phyloP scores from a whole-genome alignment of 2,797 vertebrate genomes.

The Aphelocoma californica region DNA sequence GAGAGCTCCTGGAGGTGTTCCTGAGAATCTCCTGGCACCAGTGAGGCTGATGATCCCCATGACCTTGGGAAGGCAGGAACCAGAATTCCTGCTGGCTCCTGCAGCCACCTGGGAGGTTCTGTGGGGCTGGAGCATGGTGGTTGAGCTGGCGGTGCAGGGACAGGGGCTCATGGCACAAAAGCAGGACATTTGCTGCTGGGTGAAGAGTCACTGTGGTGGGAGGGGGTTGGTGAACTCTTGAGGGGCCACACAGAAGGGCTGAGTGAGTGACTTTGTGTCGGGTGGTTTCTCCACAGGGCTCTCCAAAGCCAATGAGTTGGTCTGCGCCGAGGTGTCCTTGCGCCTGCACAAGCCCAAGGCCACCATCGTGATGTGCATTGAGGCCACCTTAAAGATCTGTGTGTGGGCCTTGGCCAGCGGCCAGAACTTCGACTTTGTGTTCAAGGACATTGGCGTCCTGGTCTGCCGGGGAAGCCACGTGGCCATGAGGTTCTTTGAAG shows the following conservation, averaged over 20 bases:
- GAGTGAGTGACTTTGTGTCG: background rate
- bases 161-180: background rate
- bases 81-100: background rate
- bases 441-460: background rate
- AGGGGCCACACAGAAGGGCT: background rate
- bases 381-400: background rate
- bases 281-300: background rate
- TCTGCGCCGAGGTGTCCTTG: background rate
- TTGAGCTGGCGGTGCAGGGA: background rate
- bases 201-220: background rate
- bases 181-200: background rate
- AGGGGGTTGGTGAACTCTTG: background rate
- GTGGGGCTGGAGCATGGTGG: background rate
- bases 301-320: background rate
- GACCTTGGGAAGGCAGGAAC: background rate
- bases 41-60: background rate
- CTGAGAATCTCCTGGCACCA: background rate
- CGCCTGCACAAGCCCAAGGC: background rate
- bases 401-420: background rate
- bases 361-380: background rate
- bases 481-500: background rate
- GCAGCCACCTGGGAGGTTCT: background rate
- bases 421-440: background rate
- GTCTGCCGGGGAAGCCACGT: background rate
- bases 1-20: background rate